Base-by-base conservation (phyloP, 2,888 invertebrate genomes). In the Oxyteleia sp. region DNA sequence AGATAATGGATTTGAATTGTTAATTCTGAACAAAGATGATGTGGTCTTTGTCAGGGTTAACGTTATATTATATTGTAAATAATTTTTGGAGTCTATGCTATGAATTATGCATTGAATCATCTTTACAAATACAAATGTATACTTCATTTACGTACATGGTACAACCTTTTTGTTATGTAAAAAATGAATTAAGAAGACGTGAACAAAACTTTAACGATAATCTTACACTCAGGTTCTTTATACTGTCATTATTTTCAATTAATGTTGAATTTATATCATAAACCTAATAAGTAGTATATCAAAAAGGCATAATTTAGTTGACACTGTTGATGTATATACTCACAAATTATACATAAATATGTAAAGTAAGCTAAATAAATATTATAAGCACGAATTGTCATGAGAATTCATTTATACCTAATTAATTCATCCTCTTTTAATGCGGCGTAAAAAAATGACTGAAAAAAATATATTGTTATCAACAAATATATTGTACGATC, bases 221-320 rank as follows among this genome's bases (percentile, higher is more conserved):
- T 79, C 71, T 71, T 57, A 57, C 55, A 63, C 64, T 71, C 57
- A 64, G 79, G 79, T 64, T 71, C 69, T 79, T 71, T 71, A 16
- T 71, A 71, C 59, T 55, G 35, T 63, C 71, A 69, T 64, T 15
- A 64, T 63, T 69, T 63, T 38, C n/a, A 43, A 66, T 66, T 75
- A n/a, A 64, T 13, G 45, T 55, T 55, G 35, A 32, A 64, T 64
- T 74, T 74, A 55, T 74, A 74, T 49, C 35, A 47, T 59, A 74
- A 23, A 59, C 53, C 45, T 72, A 45, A 49, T 43, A 41, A 43
- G 13, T 41, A 43, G 26, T 68, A 61, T 68, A 68, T 76, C 68
- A 61, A 68, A 76, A 49, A 23, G 11, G 38, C 49, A 51, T 55
- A 55, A 45, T 41, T 59, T 20, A 55, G 51, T 66, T 66, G 51